Evolutionary conservation across 2,113 vertebrate genomes (phyloP), one percentile per base, ranked within the genome.

Genomic region (Climacteris rufus): DNA sequence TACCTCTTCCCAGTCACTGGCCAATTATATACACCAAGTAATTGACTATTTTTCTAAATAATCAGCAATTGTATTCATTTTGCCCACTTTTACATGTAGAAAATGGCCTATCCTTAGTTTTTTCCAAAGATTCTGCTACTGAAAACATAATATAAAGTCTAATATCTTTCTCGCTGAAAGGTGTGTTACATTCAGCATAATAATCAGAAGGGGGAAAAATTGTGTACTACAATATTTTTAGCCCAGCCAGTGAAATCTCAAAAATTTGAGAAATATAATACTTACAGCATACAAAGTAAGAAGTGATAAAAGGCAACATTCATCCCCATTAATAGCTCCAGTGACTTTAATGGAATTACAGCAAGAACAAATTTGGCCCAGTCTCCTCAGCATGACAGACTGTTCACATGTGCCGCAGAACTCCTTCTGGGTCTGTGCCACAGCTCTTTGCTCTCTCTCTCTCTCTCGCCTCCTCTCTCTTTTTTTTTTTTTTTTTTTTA

Each of bases 371-470:
- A 71, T 95, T 92, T 95, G 93, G 91, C 89, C 94, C 57, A 1
- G 28, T 76, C 81, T 87, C 79, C 69, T 87, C 14, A 1, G 77
- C 83, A 94, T 2, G 8, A 82, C 93, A 96, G 94, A 93, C 94
- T 97, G 94, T 84, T 95, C 91, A 87, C 83, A 94, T 95, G 91
- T 87, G 74, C 78, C 95, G 61, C 81, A 89, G 74, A 93, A 64
- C 66, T 95, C 93, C 70, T 91, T 49, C 93, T 95, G 87, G 93
- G 86, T 68, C 31, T 76, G 35, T 95, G 91, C 93, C 92, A 92
- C 25, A 39, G 19, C 13, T 90, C 28, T 22, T 57, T 52, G 74
- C 40, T 13, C 13, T 31, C 59, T 47, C n/a, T 20, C 21, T 56
- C 12, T 49, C 7, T 15, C 2, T 7, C 1, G n/a, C n/a, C n/a